Base-by-base conservation (phyloP, 1,140 invertebrate species). In the Lutraria rhynchaena region DNA sequence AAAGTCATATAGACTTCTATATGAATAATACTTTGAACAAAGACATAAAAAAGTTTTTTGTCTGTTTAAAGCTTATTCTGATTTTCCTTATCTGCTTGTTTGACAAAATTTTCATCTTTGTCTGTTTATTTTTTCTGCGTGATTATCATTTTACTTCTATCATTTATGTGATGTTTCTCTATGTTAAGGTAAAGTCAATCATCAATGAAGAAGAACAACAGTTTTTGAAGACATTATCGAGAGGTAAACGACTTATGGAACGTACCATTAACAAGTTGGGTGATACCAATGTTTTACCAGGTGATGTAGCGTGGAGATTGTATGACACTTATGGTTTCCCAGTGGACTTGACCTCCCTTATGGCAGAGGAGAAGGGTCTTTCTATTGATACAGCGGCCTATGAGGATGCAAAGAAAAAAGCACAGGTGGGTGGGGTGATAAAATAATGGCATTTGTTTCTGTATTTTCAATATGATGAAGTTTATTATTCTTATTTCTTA, bases 271-370 rank as follows among this genome's bases (percentile, higher is more conserved):
- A 93, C 61, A 98, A 98, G 92, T 92, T 99, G 7, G 94, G 94
- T 37, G 93, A 94, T 74, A 92, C 93, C 93, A 85, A 93, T 96
- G 67, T 87, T 58, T 85, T 93, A 22, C 96, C 96, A 74, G 96
- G 99, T 77, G 97, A 99, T 92, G 95, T 99, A 81, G 98, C 98
- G 1, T 99, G 99, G 99, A 94, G 97, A 58, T 93, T 99, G 49
- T 99, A 99, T 92, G 99, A 99, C 90, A 99, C 99, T 1, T 99
- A 99, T 92, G 99, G 99, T 19, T 99, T 99, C 91, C 99, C 99
- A 4, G 95, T 99, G 74, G 99, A 99, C 94, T 94, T 99, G 44
- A 99, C 99, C 0, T 95, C 97, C 86, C 93, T 99, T 1, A 99
- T 99, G 98, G 96, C 96, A 58, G 98, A 99, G 94, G 99, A 99